Percentiles rank a stretch among this genome's conserved stretches.
Evolutionary conservation across 2,888 invertebrate genomes (phyloP).

Genomic region (Leucania comma): DNA sequence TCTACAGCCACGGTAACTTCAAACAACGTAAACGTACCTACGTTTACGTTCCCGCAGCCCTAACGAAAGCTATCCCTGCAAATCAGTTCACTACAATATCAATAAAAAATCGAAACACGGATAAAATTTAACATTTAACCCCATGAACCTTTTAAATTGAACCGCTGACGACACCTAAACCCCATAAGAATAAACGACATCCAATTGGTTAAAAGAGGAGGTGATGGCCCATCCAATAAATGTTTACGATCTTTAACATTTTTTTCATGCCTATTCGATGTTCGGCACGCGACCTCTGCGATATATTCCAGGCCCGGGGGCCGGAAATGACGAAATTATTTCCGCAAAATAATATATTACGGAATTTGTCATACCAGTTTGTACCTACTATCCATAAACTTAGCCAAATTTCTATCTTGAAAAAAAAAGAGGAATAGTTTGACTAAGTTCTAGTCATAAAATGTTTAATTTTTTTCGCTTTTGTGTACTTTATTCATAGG

Average conservation of each 20-base stretch:
- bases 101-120: conserved; percentile 25
- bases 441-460: no score
- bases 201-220: conserved; percentile 56
- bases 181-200: conserved; percentile 51
- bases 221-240: conserved; percentile 61
- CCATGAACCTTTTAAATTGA: conserved; percentile 44
- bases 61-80: background rate
- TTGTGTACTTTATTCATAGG: no score
- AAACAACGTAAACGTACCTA: no score
- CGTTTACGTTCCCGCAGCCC: background rate
- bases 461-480: no score
- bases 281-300: conserved; percentile 30
- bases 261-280: conserved; percentile 54
- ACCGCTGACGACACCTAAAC: conserved; percentile 38
- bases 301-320: conserved; percentile 18
- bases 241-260: conserved; percentile 60
- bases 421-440: background rate
- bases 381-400: background rate
- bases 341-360: conserved; percentile 12
- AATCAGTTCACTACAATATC: conserved; percentile 3
- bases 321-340: conserved; percentile 33
- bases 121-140: conserved; percentile 34
- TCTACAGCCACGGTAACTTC: background rate
- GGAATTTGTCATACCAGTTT: conserved; percentile 9
- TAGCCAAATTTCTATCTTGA: background rate